These are phyloP conservation scores for Clavelina lepadiformis DNA, from an alignment of 23 tunicate species.

Conservation along the genomic window DNA sequence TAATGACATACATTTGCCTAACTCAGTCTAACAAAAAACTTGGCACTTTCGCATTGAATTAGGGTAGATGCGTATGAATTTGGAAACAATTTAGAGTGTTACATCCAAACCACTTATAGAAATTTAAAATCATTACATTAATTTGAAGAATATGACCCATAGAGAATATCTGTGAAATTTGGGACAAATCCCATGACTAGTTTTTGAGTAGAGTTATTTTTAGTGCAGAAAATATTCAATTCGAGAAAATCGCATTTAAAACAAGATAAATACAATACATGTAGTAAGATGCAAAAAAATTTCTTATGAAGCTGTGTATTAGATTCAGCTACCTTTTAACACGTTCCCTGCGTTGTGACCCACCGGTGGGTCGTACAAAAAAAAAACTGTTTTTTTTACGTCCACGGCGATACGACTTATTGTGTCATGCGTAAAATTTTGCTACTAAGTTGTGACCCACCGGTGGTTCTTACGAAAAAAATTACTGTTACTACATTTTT, in stretches of 20 bases:
- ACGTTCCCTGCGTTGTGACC: no score
- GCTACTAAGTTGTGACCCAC: no score
- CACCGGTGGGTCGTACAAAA: no score
- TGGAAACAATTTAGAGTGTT: not conserved
- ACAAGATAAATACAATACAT: no score
- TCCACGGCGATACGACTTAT: no score
- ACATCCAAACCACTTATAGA: not conserved
- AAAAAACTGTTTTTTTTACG: no score
- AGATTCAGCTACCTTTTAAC: no score
- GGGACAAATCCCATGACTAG: constrained; percentile 4
- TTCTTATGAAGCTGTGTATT: no score
- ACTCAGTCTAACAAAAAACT: not conserved
- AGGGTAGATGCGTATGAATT: not conserved
- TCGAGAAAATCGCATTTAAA: constrained; percentile 19
- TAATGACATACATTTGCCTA: constrained; percentile 1
- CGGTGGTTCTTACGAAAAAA: no score
- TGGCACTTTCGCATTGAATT: not conserved
- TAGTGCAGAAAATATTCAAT: not conserved
- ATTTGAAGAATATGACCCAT: not conserved
- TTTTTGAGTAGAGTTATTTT: constrained; percentile 11
- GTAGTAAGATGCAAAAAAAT: no score
- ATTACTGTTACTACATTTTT: no score
- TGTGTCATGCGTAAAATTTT: no score
- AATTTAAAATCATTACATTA: constrained; percentile 5
- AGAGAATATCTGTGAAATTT: constrained; percentile 4